Base-by-base conservation (phyloP, 2,888 invertebrate genomes). In the Baccha elongata region DNA sequence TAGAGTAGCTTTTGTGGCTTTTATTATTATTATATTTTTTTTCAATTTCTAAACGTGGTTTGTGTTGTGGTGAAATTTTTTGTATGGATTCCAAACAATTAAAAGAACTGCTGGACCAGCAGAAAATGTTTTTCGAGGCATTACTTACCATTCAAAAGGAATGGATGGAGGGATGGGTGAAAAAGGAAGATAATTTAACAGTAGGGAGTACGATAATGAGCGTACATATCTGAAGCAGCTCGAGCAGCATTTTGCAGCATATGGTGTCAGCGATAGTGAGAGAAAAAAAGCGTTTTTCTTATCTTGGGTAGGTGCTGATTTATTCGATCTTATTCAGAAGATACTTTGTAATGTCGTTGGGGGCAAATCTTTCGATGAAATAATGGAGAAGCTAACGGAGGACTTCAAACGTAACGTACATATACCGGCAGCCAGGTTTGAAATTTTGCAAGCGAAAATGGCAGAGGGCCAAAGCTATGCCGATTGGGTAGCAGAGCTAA, bases 381-480 rank as follows among this genome's bases (percentile, higher is more conserved):
- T 52, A 21, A 23, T 13, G 17, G 37, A 50, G 32, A 65, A 65
- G 29, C 32, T 65, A 32, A 50, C 35, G 19, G 65, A 65, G 19
- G 19, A 65, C 19, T 65, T 65, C 32, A 48, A 48, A 65, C 29
- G 26, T 1, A 71, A 71, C n/a, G 46, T 60, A 11, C 64, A 72
- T 17, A 46, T 52, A 13, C 52, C 64, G 0, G 72, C 72, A 3
- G 23, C 60, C 1, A 60, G 62, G 26, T 71, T 37, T n/a, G 53
- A 55, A 11, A 37, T 55, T 37, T 55, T 55, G 11, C 53, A 55
- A 35, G 21, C 53, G 3, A 53, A 53, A 29, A 53, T 53, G 52
- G 53, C 5, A 8, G 19, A 53, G 4, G 17, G 53, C 7, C 53
- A 55, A 13, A 55, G 53, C 21, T 55, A 37, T 37, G 53, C 37